Base-by-base conservation (phyloP, 2,113 vertebrate species). In the Elaphurus davidianus region DNA sequence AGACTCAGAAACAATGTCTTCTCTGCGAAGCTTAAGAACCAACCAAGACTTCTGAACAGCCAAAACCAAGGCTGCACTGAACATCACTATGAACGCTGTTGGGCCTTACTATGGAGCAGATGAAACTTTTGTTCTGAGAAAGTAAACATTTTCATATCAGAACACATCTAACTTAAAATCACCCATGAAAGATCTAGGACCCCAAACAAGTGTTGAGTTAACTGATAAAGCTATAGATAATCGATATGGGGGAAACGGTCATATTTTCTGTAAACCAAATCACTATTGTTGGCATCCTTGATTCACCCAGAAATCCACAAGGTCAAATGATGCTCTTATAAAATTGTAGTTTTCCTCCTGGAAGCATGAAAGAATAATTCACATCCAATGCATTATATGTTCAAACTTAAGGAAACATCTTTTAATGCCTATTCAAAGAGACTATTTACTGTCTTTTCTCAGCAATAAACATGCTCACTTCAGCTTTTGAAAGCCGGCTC, bases 81-180 rank as follows among this genome's bases (percentile, higher is more conserved):
- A 85, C 59, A 78, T 90, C 82, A 62, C 43, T 23, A 8, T 86
- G 92, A 87, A 62, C 19, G 11, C 83, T 36, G 30, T 1, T 14
- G 17, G 57, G 92, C 50, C 86, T 36, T 40, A 23, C 30, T 40
- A 16, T 8, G 52, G 23, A 92, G 23, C 89, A 81, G 50, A 50
- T 40, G 62, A 84, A 78, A 90, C 36, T 40, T 50, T 2, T 54
- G 52, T 60, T 95, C 79, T 94, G 27, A 93, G 92, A 79, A 81
- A 23, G 59, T 71, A 82, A 57, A 43, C 33, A 55, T 30, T 28
- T 4, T 76, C 45, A 57, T 12, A 36, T 97, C 86, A 94, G n/a
- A 94, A 74, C 96, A 84, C 11, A n/a, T 95, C 64, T 81, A 67
- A 57, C n/a, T 88, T 93, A 83, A 97, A 92, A 74, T 52, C 85